phyloP scores from a whole-genome alignment of 2,888 invertebrate genomes.

The Falcaria lacertinaria region DNA sequence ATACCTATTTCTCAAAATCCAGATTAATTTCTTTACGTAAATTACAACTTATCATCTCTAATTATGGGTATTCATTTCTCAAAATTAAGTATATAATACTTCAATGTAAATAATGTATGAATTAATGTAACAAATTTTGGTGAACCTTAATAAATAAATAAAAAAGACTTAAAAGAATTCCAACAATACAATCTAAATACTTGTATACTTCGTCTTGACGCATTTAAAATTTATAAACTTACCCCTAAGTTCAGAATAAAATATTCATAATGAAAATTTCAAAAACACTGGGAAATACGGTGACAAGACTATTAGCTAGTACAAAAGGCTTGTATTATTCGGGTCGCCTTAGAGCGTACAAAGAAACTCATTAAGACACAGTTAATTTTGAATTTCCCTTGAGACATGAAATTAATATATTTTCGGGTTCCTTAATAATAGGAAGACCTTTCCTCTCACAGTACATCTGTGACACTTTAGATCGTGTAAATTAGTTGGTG shows the following conservation, averaged over 20 bases:
- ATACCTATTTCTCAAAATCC: too few relatives aligned
- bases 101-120: too few relatives aligned
- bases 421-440: background rate
- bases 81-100: too few relatives aligned
- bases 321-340: background rate
- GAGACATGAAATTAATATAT: background rate
- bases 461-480: background rate
- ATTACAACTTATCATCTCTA: too few relatives aligned
- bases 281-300: background rate
- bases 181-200: too few relatives aligned
- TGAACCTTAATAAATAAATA: too few relatives aligned
- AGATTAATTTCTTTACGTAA: too few relatives aligned
- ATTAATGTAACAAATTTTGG: too few relatives aligned
- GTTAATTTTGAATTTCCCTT: background rate
- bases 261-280: background rate
- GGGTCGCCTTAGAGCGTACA: background rate
- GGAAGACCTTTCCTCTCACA: background rate
- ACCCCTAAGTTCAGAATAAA: background rate
- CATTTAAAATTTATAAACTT: too few relatives aligned
- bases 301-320: background rate
- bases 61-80: too few relatives aligned
- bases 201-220: too few relatives aligned
- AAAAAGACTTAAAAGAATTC: too few relatives aligned
- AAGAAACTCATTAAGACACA: slow-evolving; percentile 1
- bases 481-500: background rate